Evolutionary conservation across 2,797 vertebrate species (phyloP).

Genomic region (Arrhamphus sclerolepis): DNA sequence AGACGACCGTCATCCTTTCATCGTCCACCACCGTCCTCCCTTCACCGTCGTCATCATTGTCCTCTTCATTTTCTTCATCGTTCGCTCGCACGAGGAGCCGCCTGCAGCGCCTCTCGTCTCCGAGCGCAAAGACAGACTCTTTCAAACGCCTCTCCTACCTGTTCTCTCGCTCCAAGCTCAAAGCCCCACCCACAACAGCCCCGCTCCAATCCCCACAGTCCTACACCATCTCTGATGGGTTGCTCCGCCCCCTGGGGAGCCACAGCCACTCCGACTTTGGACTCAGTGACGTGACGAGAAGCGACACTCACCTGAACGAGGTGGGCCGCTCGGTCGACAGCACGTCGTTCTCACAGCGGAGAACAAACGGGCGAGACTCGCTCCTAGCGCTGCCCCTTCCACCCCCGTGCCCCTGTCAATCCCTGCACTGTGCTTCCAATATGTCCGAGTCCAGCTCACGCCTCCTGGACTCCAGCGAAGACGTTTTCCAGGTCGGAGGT

Average conservation of each 20-base stretch:
- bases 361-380: constrained; percentile 83
- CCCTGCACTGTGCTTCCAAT: constrained; percentile 94
- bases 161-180: constrained; percentile 92
- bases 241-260: constrained; percentile 87
- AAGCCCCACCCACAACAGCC: constrained; percentile 84
- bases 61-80: constrained; percentile 56
- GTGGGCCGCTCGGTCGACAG: constrained; percentile 77
- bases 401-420: constrained; percentile 86
- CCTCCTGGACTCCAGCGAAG: constrained; percentile 93
- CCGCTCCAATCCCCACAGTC: constrained; percentile 85
- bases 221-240: constrained; percentile 92
- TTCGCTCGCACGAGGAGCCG: constrained; percentile 79
- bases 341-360: constrained; percentile 62
- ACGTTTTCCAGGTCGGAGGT: constrained; percentile 87
- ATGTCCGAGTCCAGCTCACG: constrained; percentile 93
- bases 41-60: constrained; percentile 63
- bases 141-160: constrained; percentile 91
- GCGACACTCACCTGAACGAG: constrained; percentile 90
- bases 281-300: constrained; percentile 85
- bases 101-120: constrained; percentile 82
- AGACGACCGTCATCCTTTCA: constrained; percentile 76
- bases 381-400: constrained; percentile 81
- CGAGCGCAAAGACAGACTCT: constrained; percentile 86
- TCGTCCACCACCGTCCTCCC: constrained; percentile 49
- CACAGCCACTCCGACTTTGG: constrained; percentile 86